These are phyloP conservation scores for Lepidostoma basale DNA, from an alignment of 1,140 invertebrate species.

Conservation along the genomic window DNA sequence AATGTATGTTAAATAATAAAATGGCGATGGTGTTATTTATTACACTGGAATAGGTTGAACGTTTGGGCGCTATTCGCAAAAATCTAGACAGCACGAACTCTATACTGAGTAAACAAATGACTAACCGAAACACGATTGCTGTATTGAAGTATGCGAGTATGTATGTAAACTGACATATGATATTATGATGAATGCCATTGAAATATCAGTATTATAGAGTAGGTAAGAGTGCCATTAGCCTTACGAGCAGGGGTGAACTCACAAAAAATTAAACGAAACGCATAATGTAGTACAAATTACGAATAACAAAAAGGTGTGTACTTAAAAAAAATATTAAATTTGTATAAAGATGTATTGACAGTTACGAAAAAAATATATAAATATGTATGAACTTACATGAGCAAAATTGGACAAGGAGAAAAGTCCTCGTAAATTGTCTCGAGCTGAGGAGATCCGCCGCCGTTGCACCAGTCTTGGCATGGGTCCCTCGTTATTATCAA, in stretches of 20 bases:
- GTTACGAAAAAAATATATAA: background rate
- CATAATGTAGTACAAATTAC: background rate
- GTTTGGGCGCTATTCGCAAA: no score
- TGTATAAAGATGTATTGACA: background rate
- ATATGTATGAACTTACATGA: conserved; percentile 33
- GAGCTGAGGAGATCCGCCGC: conserved; percentile 55
- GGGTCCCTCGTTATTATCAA: conserved; percentile 48
- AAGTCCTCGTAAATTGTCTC: conserved; percentile 69
- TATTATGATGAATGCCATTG: conserved; percentile 12
- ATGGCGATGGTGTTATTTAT: conserved; percentile 10
- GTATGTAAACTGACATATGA: no score
- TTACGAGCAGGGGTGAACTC: no score
- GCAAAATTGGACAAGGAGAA: conserved; percentile 34
- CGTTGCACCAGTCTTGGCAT: conserved; percentile 47
- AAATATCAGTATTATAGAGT: no score
- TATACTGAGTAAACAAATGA: no score
- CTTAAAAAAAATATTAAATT: background rate
- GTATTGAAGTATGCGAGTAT: no score
- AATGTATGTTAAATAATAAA: conserved; percentile 2
- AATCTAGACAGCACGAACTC: no score
- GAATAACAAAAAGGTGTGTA: background rate
- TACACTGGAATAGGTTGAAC: background rate
- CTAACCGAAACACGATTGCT: no score
- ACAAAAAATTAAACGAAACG: background rate
- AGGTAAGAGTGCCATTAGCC: no score